phyloP scores from a whole-genome alignment of 2,888 invertebrate genomes.

The Lepas anatifera region DNA sequence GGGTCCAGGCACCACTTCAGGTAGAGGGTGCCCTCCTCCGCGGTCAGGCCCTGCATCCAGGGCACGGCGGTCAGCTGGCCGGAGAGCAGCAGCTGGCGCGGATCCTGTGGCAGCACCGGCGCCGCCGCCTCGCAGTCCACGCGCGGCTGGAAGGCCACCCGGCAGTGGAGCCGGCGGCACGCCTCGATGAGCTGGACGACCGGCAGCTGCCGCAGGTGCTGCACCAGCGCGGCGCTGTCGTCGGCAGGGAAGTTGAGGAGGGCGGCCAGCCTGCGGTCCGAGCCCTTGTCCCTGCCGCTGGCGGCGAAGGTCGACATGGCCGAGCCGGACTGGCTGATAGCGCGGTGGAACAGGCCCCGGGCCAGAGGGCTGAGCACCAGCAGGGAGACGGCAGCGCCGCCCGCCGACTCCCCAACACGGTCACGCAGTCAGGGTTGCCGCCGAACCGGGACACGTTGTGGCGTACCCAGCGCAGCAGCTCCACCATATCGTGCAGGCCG shows the following conservation, averaged over 20 bases:
- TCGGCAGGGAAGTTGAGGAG: not conserved
- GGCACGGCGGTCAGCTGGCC: not conserved
- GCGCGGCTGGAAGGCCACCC: not conserved
- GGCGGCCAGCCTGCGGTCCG: not conserved
- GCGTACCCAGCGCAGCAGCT: slow-evolving; percentile 28
- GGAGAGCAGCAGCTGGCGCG: not conserved
- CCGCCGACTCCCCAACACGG: slow-evolving; percentile 26
- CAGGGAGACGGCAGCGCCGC: slow-evolving; percentile 23
- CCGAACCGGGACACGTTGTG: slow-evolving; percentile 27
- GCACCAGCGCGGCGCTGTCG: not conserved
- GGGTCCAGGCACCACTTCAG: not conserved
- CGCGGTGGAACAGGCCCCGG: not conserved
- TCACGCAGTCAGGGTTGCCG: slow-evolving; percentile 24
- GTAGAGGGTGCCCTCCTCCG: not conserved
- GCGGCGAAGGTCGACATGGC: not conserved
- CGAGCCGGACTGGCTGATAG: not conserved
- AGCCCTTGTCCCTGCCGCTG: not conserved
- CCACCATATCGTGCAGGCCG: slow-evolving; percentile 32
- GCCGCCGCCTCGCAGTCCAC: not conserved
- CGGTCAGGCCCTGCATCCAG: not conserved
- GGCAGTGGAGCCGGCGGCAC: too few relatives aligned
- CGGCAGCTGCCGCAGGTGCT: not conserved
- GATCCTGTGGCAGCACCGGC: not conserved
- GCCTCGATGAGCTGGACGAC: not conserved
- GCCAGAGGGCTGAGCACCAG: slow-evolving; percentile 19